Percentiles rank a stretch among this genome's conserved stretches.
These are phyloP conservation scores for Psophia crepitans DNA, from an alignment of 2,113 vertebrate species.

Conservation along the genomic window DNA sequence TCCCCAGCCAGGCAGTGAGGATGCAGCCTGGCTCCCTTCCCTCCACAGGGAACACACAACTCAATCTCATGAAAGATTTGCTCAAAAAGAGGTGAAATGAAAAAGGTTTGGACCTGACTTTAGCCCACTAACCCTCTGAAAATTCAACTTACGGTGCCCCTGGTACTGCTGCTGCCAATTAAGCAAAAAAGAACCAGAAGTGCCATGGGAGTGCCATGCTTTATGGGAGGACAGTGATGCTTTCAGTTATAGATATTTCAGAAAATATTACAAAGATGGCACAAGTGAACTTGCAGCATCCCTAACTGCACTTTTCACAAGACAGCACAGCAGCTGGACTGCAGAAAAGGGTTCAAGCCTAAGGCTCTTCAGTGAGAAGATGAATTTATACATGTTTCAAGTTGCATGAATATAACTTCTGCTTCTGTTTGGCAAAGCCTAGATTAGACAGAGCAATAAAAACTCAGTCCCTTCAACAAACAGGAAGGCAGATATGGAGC, in stretches of 20 bases:
- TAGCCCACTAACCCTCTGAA: background rate
- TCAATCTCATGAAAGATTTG: background rate
- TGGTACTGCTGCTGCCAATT: background rate
- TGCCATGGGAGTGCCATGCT: background rate
- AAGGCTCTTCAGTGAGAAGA: background rate
- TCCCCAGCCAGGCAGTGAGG: rapidly evolving
- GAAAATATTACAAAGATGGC: background rate
- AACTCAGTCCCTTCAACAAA: background rate
- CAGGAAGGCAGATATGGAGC: rapidly evolving
- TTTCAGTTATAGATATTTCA: background rate
- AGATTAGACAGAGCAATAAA: background rate
- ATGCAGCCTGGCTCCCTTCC: background rate
- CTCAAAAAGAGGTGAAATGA: background rate
- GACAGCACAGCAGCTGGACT: background rate
- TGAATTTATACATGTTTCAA: background rate
- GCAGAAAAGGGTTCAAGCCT: background rate
- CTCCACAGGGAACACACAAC: background rate
- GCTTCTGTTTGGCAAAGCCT: background rate
- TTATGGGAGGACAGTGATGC: too few relatives aligned
- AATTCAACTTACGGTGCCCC: background rate
- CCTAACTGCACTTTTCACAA: background rate
- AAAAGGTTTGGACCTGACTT: background rate
- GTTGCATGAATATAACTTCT: background rate
- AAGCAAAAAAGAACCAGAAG: background rate
- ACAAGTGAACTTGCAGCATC: background rate